Evolutionary conservation across 2,888 invertebrate genomes (phyloP).

Genomic region (Cheilosia soror): DNA sequence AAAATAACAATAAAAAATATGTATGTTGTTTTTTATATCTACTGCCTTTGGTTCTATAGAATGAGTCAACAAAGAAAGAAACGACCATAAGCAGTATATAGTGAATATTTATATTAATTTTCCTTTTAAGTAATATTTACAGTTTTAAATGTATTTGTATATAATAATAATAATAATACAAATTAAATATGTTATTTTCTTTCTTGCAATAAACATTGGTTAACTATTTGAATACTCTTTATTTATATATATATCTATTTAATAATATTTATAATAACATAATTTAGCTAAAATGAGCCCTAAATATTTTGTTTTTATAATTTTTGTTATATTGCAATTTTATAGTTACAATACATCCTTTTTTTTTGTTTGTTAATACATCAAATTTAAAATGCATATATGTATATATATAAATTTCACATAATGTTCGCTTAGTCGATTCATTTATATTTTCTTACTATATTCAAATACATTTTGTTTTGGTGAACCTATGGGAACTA

Average conservation of each 20-base stretch:
- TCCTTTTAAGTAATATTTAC: conserved; percentile 61
- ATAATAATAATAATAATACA: conserved; percentile 64
- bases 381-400: conserved; percentile 48
- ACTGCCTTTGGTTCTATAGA: conserved; percentile 12
- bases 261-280: conserved; percentile 54
- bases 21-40: conserved; percentile 12
- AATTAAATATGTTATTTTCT: conserved; percentile 57
- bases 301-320: conserved; percentile 32
- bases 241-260: conserved; percentile 40
- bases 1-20: conserved; percentile 40
- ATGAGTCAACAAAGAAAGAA: conserved; percentile 31
- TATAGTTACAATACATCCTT: conserved; percentile 48
- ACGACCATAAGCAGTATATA: conserved; percentile 49
- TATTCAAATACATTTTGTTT: conserved; percentile 42
- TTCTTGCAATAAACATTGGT: conserved; percentile 68
- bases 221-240: conserved; percentile 61
- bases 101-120: conserved; percentile 36
- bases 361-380: conserved; percentile 17
- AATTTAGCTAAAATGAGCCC: conserved; percentile 68
- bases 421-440: conserved; percentile 24
- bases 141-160: conserved; percentile 61
- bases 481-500: conserved; percentile 53
- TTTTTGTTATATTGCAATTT: conserved; percentile 53
- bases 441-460: conserved; percentile 13
- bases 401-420: conserved; percentile 40